These are phyloP conservation scores for Periplaneta americana DNA, from an alignment of 1,140 invertebrate species.

Conservation along the genomic window DNA sequence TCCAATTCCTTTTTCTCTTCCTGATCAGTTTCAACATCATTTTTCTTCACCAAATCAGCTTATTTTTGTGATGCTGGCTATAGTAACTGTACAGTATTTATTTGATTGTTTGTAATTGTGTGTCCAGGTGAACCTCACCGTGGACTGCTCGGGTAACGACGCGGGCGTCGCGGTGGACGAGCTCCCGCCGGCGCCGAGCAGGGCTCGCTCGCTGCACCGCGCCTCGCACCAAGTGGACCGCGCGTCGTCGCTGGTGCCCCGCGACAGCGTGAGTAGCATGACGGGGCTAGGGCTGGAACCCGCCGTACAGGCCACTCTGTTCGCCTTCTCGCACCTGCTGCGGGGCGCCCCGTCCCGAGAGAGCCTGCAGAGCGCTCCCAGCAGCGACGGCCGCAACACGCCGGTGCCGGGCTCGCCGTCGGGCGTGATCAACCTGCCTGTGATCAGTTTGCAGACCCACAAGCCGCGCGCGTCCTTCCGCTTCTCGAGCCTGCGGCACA, in stretches of 20 bases:
- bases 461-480: conserved; percentile 28
- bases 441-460: conserved; percentile 24
- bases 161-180: background rate
- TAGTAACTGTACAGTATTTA: too few species aligned
- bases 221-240: conserved; percentile 21
- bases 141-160: conserved; percentile 31
- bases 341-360: conserved; percentile 32
- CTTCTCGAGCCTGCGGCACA: conserved; percentile 31
- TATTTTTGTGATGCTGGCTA: too few species aligned
- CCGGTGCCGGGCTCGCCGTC: conserved; percentile 15
- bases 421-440: conserved; percentile 19
- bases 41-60: too few species aligned
- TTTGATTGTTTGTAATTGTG: background rate
- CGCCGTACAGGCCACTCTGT: conserved; percentile 30
- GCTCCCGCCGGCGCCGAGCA: background rate
- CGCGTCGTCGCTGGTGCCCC: conserved; percentile 1
- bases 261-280: conserved; percentile 28
- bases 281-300: conserved; percentile 31
- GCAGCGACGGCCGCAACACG: background rate
- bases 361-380: conserved; percentile 20
- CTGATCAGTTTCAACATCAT: too few species aligned
- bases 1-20: too few species aligned
- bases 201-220: conserved; percentile 1
- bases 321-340: conserved; percentile 33
- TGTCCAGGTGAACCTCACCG: conserved; percentile 35